Evolutionary conservation across 2,113 vertebrate genomes (phyloP), one percentile per base, ranked within the genome.

Genomic region (Phrynosoma blainvillii): DNA sequence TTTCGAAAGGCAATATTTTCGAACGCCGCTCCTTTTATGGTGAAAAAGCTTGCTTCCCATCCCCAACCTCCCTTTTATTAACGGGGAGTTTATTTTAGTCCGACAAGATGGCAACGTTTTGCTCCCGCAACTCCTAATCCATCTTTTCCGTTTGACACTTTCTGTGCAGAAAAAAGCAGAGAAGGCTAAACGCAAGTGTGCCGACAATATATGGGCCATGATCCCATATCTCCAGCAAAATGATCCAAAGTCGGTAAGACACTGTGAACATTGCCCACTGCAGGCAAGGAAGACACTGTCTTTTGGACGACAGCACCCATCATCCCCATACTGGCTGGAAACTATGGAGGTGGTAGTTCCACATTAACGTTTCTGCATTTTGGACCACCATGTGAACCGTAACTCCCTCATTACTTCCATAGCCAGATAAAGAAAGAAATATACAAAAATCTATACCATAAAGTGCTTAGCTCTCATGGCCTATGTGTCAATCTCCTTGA

Each of bases 41-140:
- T 47, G n/a, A 80, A 65, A 75, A 76, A 52, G 1, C 23, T 9
- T 0, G 40, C 79, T 20, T 16, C 56, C 40, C 42, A 75, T 65
- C 40, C 79, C 27, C 20, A 82, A 82, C 40, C 59, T 25, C 71
- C 2, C 18, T 87, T 82, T 65, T 87, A 87, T 82, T 82, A 76
- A 82, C 18, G 13, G 79, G 79, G 86, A 87, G 86, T 87, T 87
- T 87, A 82, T 82, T 82, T 76, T 82, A 82, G 62, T 32, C 76
- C 5, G 76, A 70, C 85, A 86, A 52, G 86, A 82, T 87, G 79
- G 66, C 27, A 82, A 30, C 2, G 5, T 75, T 79, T 76, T 52
- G 68, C 27, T 42, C 54, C 76, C 56, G 6, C 20, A 11, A 65
- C 20, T 18, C 56, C 18, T 7, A 52, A 25, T 54, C 27, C 16